Evolutionary conservation across 2,888 invertebrate species (phyloP).

Genomic region (Chrysolina americana): DNA sequence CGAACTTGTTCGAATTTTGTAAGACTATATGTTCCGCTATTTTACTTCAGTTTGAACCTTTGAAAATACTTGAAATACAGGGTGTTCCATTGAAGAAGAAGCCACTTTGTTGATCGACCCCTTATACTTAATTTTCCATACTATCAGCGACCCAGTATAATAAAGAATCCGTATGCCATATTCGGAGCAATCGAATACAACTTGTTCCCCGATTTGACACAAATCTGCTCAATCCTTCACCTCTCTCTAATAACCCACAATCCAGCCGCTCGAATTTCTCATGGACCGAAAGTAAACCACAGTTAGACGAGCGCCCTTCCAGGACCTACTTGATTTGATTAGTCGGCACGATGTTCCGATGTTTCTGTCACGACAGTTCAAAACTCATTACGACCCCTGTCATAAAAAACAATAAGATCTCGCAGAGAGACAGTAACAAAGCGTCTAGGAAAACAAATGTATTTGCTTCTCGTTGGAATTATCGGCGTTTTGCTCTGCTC

Average conservation of each 20-base stretch:
- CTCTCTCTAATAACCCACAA: conserved; percentile 29
- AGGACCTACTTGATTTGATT: conserved; percentile 40
- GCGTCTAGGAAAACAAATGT: conserved; percentile 37
- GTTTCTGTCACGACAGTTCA: conserved; percentile 45
- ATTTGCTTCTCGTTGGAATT: conserved; percentile 32
- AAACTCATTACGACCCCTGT: conserved; percentile 44
- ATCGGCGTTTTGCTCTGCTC: conserved; percentile 18
- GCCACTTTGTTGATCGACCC: too few relatives aligned
- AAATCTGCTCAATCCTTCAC: conserved; percentile 4
- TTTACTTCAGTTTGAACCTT: too few relatives aligned
- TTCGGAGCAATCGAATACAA: not conserved
- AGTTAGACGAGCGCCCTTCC: conserved; percentile 36
- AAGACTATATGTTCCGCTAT: too few relatives aligned
- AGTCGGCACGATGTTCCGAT: conserved; percentile 42
- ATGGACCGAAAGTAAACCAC: conserved; percentile 43
- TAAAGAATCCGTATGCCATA: not conserved
- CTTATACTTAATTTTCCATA: too few relatives aligned
- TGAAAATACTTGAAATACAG: too few relatives aligned
- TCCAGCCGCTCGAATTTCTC: conserved; percentile 32
- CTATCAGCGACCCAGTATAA: too few relatives aligned
- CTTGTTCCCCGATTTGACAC: not conserved
- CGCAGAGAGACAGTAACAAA: conserved; percentile 32
- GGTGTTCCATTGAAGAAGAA: too few relatives aligned
- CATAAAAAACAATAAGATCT: conserved; percentile 44
- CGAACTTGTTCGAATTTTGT: too few relatives aligned